phyloP scores from a whole-genome alignment of 2,113 vertebrate species.

The Oryzias melastigma region DNA sequence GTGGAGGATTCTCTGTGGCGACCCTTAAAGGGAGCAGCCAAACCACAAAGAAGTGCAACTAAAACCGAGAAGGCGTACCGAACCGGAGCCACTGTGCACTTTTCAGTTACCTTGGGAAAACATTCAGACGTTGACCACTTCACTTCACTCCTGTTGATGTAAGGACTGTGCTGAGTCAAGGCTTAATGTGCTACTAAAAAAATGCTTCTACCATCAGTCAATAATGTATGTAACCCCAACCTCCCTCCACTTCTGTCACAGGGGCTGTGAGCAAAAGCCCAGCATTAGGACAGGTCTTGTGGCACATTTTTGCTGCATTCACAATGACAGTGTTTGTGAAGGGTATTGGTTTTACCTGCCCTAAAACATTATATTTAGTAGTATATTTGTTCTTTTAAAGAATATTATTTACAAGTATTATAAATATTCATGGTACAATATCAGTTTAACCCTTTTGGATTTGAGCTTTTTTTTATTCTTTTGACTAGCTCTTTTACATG shows the following conservation, averaged over 20 bases:
- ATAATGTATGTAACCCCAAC: constrained; percentile 52
- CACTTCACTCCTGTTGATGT: constrained; percentile 19
- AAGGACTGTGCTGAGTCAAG: constrained; percentile 27
- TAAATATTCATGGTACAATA: no score
- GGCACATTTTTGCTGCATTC: constrained; percentile 40
- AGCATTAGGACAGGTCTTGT: constrained; percentile 35
- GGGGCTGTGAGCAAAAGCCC: constrained; percentile 42
- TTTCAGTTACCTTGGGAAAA: constrained; percentile 30
- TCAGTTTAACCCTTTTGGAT: no score
- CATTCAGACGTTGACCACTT: constrained; percentile 53
- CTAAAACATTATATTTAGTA: constrained; percentile 12
- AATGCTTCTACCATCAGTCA: constrained; percentile 47
- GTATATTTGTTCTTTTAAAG: neutral
- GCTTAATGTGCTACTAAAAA: constrained; percentile 49
- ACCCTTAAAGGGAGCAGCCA: no score
- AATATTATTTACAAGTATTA: no score
- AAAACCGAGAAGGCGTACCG: no score
- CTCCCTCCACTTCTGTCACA: constrained; percentile 16
- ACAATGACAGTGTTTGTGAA: constrained; percentile 58
- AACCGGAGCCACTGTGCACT: no score
- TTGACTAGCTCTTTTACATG: no score
- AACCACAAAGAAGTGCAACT: no score
- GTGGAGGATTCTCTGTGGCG: no score
- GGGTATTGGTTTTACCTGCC: constrained; percentile 47
- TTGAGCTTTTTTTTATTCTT: no score